Evolutionary conservation across 1,140 invertebrate genomes (phyloP), one percentile per base, ranked within the genome.

Genomic region (Drosophila saltans): DNA sequence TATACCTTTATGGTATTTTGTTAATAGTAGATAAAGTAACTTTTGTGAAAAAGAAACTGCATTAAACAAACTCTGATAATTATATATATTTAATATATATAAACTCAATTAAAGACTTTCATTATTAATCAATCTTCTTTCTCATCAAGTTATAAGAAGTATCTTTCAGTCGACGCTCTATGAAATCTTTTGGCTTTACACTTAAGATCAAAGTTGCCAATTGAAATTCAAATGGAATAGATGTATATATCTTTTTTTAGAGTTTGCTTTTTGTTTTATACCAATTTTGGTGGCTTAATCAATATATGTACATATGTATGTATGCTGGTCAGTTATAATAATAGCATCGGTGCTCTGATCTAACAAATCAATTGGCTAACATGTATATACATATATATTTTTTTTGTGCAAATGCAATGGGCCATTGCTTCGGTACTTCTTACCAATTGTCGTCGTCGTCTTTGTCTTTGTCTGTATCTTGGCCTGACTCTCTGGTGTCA

Each of bases 401-500:
- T n/a, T 48, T 52, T 52, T 48, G 16, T 16, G 7, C 45, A 78
- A 72, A 41, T 73, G 69, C 75, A 78, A 64, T 78, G 55, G 76
- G 26, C 75, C 76, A 75, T 69, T 78, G 70, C 64, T 28, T 48
- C 16, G 41, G 45, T 16, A 16, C 45, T 9, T 43, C 48, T 30
- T 59, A 39, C 21, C 65, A 55, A 11, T 41, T 52, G 30, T 63
- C 43, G 40, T 63, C 43, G 40, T 16, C 16, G 16, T 16, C 16
- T 16, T 16, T 16, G 16, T 71, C 59, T 30, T 30, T 2, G 59
- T 48, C 66, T 45, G 59, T 56, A 10, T 61, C 21, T 30, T 24
- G 40, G 66, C 33, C 56, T 36, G 28, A 36, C 52, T 26, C 71
- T 73, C 71, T 73, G 69, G 64, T 73, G 72, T 74, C 70, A 74